Evolutionary conservation across 2,888 invertebrate genomes (phyloP), one percentile per base, ranked within the genome.

Genomic region (Spodoptera exigua): DNA sequence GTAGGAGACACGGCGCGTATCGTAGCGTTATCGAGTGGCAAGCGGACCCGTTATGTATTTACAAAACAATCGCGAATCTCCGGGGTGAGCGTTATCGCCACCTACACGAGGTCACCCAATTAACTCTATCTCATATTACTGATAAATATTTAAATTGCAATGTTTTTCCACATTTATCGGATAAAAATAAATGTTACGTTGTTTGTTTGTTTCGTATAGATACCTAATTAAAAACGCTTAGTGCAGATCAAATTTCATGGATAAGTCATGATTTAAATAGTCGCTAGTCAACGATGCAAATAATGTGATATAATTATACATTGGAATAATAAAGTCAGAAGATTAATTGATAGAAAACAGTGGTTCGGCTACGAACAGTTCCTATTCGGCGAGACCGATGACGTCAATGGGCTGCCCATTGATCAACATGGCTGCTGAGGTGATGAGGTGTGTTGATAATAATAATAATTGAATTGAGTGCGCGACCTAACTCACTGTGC

Each of bases 71-170:
- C 41, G 61, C 49, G 59, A 78, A 68, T 75, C 71, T 67, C 49
- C 55, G 52, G 65, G 65, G 67, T 59, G 65, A 70, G 41, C 65
- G 47, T 57, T 75, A 78, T 75, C 79, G 41, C n/a, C 47, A 40
- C 49, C 56, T 36, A 18, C 35, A 66, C 61, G 77, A 75, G 82
- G 78, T 79, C 82, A 77, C 73, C 74, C 72, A 78, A 83, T 81
- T 83, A 82, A 79, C 74, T 68, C 51, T 61, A 72, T 70, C 70
- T 74, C 63, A 41, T 11, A 41, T 46, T 59, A 56, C 64, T 75
- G 73, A 78, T 76, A 78, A 78, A 44, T 51, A 13, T 61, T 66
- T 64, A 76, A 68, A 70, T 73, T 68, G 75, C 74, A 71, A 75
- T 78, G 73, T 79, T 79, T 79, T 76, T 75, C 74, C 74, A 41